Base-by-base conservation (phyloP, 2,797 vertebrate genomes). In the Sebastes cheni region DNA sequence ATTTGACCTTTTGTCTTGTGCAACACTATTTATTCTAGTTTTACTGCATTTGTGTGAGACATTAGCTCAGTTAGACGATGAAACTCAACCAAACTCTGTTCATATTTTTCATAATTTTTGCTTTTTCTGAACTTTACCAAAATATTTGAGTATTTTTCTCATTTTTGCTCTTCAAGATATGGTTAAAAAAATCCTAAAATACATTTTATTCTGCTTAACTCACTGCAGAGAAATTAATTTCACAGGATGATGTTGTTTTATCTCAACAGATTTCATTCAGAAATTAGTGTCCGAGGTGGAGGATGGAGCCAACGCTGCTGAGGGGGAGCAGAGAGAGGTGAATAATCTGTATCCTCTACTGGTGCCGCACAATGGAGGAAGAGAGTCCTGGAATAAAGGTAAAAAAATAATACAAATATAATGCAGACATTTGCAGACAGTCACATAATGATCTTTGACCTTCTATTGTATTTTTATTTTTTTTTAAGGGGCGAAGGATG, bases 271-370 rank as follows among this genome's bases (percentile, higher is more conserved):
- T 59, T 92, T 96, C 11, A 88, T 96, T 75, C 94, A 96, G 85
- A 96, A 95, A 78, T 86, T 96, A 75, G 92, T 95, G 69, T 93
- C 92, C 71, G 95, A 96, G 65, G 92, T 95, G 13, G 94, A 94
- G 34, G 93, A 93, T 12, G 90, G 91, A 58, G 54, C 88, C 32
- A 89, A 86, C 39, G 20, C 83, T 52, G 91, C 92, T 9, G 90
- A 91, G 42, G 94, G 46, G 10, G 92, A 94, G 54, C 93, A 92
- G 78, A 93, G 87, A 62, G 91, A 95, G 4, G 55, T 88, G 27
- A 95, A 91, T 77, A 85, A 91, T 30, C 77, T 95, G 61, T 92
- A 92, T 75, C 95, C 96, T 59, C 84, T 95, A 2, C 76, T 95
- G 42, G 86, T 93, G 74, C 94, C 93, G 42, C 92, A 91, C 66